Percentiles rank a stretch among this genome's conserved stretches.
Conservation (phyloP, 2,797 vertebrate genomes). For the Sitta carolinensis region DNA sequence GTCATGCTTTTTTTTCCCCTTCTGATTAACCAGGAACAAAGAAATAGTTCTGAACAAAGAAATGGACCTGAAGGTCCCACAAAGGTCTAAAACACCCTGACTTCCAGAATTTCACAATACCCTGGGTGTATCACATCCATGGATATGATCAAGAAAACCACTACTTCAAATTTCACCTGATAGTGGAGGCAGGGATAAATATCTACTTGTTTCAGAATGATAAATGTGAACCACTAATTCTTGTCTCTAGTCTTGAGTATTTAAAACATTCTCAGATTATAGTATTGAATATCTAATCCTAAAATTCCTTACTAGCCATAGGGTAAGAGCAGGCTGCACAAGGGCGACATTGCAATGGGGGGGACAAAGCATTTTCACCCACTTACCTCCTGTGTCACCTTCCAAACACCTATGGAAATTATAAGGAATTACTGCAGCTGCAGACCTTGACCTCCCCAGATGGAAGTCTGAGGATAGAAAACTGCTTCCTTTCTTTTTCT, state of each 20-base stretch:
- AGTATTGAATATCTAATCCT: background rate
- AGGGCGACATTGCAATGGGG: accelerated
- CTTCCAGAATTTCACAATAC: background rate
- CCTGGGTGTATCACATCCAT: background rate
- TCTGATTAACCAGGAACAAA: background rate
- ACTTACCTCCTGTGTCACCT: background rate
- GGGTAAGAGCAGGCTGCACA: background rate
- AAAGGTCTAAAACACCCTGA: background rate
- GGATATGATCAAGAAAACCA: background rate
- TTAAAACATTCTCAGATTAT: background rate
- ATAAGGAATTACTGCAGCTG: background rate
- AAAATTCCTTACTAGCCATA: background rate
- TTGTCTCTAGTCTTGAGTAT: background rate
- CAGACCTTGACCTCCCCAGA: background rate
- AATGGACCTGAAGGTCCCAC: background rate
- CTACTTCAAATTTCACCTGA: background rate
- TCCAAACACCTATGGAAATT: background rate
- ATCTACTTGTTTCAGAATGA: background rate
- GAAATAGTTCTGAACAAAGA: background rate
- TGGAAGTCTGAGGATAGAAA: background rate
- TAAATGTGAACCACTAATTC: background rate
- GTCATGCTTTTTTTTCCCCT: background rate
- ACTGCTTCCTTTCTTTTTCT: background rate
- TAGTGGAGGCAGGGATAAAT: background rate
- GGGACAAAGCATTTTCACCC: background rate